phyloP scores from a whole-genome alignment of 2,797 vertebrate species.

The Hippoglossus hippoglossus region DNA sequence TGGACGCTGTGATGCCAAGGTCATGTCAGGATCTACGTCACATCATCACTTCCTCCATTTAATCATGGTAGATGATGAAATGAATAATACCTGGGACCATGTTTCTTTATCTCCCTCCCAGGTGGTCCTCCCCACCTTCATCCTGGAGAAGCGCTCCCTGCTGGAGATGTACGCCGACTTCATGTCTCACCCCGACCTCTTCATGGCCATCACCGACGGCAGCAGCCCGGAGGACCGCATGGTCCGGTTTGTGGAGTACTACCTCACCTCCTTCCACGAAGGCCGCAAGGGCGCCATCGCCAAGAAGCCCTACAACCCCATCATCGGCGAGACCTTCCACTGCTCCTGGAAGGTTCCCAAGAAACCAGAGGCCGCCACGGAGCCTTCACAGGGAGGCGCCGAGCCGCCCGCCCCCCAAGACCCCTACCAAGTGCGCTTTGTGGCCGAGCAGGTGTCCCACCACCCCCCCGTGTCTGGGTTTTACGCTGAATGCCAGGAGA shows the following conservation, averaged over 20 bases:
- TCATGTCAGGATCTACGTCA: slow-evolving; percentile 5
- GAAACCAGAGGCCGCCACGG: slow-evolving; percentile 39
- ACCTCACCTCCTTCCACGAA: slow-evolving; percentile 98
- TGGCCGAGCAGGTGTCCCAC: slow-evolving; percentile 98
- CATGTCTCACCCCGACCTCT: slow-evolving; percentile 97
- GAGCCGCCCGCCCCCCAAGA: slow-evolving; percentile 72
- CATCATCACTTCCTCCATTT: slow-evolving; percentile 1
- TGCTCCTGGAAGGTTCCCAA: slow-evolving; percentile 94
- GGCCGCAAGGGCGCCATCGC: slow-evolving; percentile 97
- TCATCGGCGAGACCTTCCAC: slow-evolving; percentile 97
- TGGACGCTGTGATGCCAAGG: slow-evolving; percentile 10
- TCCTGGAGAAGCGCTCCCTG: slow-evolving; percentile 96
- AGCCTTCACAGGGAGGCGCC: slow-evolving; percentile 17
- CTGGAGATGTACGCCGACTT: slow-evolving; percentile 99
- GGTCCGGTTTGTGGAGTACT: slow-evolving; percentile 97
- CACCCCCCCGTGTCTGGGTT: slow-evolving; percentile 98
- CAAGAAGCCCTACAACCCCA: slow-evolving; percentile 99
- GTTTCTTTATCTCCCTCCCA: slow-evolving; percentile 53
- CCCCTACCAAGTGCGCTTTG: slow-evolving; percentile 90
- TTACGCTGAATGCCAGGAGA: slow-evolving; percentile 96
- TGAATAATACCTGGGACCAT: no score
- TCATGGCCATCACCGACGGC: slow-evolving; percentile 91
- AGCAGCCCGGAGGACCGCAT: slow-evolving; percentile 92
- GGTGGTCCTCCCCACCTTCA: slow-evolving; percentile 98
- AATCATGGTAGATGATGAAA: not conserved